phyloP scores from a whole-genome alignment of 1,140 invertebrate genomes.

The Lycorma delicatula region DNA sequence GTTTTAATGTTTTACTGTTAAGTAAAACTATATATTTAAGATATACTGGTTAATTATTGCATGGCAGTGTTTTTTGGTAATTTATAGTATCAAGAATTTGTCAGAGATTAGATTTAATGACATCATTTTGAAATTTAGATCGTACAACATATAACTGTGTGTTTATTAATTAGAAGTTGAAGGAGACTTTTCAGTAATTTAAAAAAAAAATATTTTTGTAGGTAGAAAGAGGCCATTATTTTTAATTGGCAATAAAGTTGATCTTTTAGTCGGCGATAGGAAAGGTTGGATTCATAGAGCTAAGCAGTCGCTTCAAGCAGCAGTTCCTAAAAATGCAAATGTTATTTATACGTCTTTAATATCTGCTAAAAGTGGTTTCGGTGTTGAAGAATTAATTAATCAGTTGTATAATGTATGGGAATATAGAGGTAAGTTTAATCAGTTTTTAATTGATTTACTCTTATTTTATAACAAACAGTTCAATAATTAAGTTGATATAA shows the following conservation, averaged over 20 bases:
- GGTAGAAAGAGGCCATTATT: conserved; percentile 54
- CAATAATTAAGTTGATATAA: not conserved
- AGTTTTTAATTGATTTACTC: conserved; percentile 9
- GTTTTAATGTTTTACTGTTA: too few species aligned
- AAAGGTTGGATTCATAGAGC: conserved; percentile 55
- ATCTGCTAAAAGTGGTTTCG: conserved; percentile 90
- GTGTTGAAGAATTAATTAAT: conserved; percentile 85
- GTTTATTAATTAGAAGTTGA: too few species aligned
- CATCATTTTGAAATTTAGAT: too few species aligned
- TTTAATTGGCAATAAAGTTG: conserved; percentile 91
- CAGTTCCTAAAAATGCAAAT: conserved; percentile 55
- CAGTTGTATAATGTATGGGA: conserved; percentile 61
- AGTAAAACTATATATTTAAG: too few species aligned
- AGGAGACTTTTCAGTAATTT: too few species aligned
- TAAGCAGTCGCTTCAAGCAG: conserved; percentile 37
- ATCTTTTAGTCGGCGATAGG: conserved; percentile 78
- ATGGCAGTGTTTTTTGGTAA: too few species aligned
- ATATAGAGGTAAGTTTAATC: conserved; percentile 46
- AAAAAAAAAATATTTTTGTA: conserved; percentile 22
- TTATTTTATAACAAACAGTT: conserved; percentile 8
- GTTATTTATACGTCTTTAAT: conserved; percentile 69
- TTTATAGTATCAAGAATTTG: too few species aligned
- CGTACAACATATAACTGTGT: too few species aligned
- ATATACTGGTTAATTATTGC: too few species aligned
- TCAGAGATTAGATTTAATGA: too few species aligned